phyloP scores from a whole-genome alignment of 1,140 invertebrate genomes.

The Periplaneta americana region DNA sequence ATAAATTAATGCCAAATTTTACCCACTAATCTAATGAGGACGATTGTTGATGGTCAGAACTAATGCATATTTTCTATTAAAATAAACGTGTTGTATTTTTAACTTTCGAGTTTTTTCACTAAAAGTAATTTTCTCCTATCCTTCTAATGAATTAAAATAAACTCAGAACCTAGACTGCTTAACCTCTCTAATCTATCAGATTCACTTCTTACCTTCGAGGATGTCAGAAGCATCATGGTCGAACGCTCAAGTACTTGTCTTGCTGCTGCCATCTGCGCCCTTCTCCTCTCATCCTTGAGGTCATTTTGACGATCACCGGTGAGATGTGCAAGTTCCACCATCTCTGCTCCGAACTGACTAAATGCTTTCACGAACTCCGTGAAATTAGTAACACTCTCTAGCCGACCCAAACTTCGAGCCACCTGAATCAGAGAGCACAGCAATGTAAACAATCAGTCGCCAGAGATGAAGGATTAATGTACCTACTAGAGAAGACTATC shows the following conservation, averaged over 20 bases:
- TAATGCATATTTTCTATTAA: too few species aligned
- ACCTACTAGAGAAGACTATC: too few species aligned
- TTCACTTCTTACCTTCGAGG: slow-evolving; percentile 73
- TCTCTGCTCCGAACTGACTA: slow-evolving; percentile 95
- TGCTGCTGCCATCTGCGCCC: slow-evolving; percentile 93
- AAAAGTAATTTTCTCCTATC: too few species aligned
- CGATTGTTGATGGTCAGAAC: too few species aligned
- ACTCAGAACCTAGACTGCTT: too few species aligned
- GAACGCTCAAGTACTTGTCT: slow-evolving; percentile 92
- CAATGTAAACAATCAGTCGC: too few species aligned
- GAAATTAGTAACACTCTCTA: slow-evolving; percentile 94
- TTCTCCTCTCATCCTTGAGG: slow-evolving; percentile 88
- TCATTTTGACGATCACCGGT: slow-evolving; percentile 80
- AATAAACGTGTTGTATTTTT: too few species aligned
- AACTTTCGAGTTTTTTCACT: too few species aligned
- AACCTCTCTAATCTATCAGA: not conserved
- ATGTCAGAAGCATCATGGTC: slow-evolving; percentile 96
- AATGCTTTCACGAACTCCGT: slow-evolving; percentile 99
- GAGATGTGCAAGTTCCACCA: slow-evolving; percentile 95
- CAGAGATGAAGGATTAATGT: too few species aligned
- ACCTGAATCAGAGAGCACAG: slow-evolving; percentile 42
- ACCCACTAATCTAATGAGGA: too few species aligned
- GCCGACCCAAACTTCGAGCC: slow-evolving; percentile 71
- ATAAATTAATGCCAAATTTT: too few species aligned
- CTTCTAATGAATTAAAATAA: too few species aligned